Evolutionary conservation across 2,113 vertebrate genomes (phyloP).

Genomic region (Cyphomyrus plagiostoma): DNA sequence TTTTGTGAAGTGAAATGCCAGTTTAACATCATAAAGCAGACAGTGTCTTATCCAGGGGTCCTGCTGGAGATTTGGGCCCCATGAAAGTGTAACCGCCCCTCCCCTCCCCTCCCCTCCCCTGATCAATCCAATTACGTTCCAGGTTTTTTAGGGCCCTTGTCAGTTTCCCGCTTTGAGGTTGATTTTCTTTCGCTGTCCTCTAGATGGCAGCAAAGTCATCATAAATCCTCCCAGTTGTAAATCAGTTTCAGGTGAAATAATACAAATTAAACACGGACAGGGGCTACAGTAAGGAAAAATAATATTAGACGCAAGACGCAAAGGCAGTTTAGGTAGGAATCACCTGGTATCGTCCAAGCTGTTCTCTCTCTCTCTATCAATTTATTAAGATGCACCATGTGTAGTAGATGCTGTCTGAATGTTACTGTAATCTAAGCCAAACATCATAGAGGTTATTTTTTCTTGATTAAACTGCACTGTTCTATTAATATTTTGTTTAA

Average conservation of each 20-base stretch:
- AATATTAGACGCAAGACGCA: not conserved
- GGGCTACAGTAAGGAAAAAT: not conserved
- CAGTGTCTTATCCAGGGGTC: not conserved
- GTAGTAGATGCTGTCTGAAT: not conserved
- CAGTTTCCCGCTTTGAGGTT: not conserved
- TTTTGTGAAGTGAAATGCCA: not conserved
- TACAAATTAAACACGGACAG: not conserved
- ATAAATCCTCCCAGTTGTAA: not conserved
- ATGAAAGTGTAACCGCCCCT: not conserved
- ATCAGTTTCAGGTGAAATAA: not conserved
- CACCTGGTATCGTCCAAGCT: not conserved
- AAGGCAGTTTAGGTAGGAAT: not conserved
- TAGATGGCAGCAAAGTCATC: slow-evolving; percentile 12
- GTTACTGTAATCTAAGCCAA: not conserved
- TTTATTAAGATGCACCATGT: not conserved
- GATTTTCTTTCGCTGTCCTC: not conserved
- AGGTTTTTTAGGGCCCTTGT: not conserved
- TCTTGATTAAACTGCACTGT: not conserved
- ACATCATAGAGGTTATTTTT: not conserved
- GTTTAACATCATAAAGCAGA: not conserved
- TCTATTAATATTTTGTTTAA: not conserved
- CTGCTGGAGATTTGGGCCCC: not conserved
- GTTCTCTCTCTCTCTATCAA: not conserved
- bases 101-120: not conserved
- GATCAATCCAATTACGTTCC: not conserved